Percentiles rank a stretch among this genome's conserved stretches.
These are phyloP conservation scores for Oscheius sp. DNA, from an alignment of 2,888 invertebrate genomes.

Conservation along the genomic window DNA sequence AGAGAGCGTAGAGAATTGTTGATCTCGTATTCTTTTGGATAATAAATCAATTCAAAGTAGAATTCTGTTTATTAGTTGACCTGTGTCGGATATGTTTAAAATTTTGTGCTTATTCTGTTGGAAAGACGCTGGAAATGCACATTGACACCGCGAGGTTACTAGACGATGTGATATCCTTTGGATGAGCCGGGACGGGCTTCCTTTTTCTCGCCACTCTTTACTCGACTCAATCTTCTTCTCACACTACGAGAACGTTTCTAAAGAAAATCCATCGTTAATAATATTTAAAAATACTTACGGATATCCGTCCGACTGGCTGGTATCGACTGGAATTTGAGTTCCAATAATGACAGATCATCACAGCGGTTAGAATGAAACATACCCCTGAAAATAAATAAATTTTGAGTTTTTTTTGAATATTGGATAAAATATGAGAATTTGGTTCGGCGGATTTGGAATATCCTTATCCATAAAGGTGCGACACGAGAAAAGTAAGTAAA, in stretches of 20 bases:
- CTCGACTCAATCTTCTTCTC: conserved; percentile 59
- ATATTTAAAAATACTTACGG: conserved; percentile 44
- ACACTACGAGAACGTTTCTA: conserved; percentile 63
- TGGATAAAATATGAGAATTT: too few relatives aligned
- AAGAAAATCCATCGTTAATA: conserved; percentile 27
- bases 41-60: too few relatives aligned
- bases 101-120: too few relatives aligned
- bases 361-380: conserved; percentile 70
- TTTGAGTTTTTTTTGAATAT: too few relatives aligned
- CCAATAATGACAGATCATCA: conserved; percentile 72
- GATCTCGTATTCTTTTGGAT: too few relatives aligned
- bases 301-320: conserved; percentile 68
- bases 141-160: neutral
- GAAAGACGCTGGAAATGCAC: too few relatives aligned
- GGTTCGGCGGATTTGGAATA: too few relatives aligned
- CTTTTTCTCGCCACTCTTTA: conserved; percentile 59
- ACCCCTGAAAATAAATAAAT: conserved; percentile 66
- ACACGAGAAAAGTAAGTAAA: too few relatives aligned
- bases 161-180: conserved; percentile 58
- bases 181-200: conserved; percentile 40
- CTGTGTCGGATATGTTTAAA: too few relatives aligned
- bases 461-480: too few relatives aligned
- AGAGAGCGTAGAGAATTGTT: too few relatives aligned
- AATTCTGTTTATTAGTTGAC: too few relatives aligned
- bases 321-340: conserved; percentile 69